A percentile compares a stretch with the other conserved stretches of the same genome.
These are phyloP conservation scores for Argyrosomus regius DNA, from an alignment of 2,797 vertebrate species.

Conservation along the genomic window DNA sequence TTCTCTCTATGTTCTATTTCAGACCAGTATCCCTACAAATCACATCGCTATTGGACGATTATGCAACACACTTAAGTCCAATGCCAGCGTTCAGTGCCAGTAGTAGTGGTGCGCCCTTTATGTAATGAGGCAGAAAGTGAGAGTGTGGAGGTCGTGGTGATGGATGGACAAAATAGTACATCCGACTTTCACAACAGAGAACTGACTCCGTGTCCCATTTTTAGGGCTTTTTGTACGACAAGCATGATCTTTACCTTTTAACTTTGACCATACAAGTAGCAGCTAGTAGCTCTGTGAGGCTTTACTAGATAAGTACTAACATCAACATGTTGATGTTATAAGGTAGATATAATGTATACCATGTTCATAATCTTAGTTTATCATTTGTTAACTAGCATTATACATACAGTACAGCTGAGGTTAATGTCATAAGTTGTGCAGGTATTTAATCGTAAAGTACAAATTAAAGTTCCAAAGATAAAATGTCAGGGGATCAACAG, in stretches of 20 bases:
- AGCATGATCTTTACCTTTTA: neutral
- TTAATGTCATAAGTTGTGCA: neutral
- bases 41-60: neutral
- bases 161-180: neutral
- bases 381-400: neutral
- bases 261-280: neutral
- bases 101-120: neutral
- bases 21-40: neutral
- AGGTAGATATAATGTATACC: neutral
- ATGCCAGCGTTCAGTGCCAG: neutral
- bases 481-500: too few species aligned
- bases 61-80: neutral
- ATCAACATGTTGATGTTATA: neutral
- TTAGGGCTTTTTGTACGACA: neutral
- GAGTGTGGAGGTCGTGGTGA: conserved; percentile 7
- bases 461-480: too few species aligned
- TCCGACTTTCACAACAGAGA: conserved; percentile 3
- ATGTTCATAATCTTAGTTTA: neutral
- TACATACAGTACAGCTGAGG: neutral
- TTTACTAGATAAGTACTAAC: neutral
- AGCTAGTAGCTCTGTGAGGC: neutral
- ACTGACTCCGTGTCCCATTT: neutral
- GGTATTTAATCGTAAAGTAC: neutral
- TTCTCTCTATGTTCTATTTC: neutral
- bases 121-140: conserved; percentile 16